These are phyloP conservation scores for Erebia palarica DNA, from an alignment of 2,888 invertebrate species.

Conservation along the genomic window DNA sequence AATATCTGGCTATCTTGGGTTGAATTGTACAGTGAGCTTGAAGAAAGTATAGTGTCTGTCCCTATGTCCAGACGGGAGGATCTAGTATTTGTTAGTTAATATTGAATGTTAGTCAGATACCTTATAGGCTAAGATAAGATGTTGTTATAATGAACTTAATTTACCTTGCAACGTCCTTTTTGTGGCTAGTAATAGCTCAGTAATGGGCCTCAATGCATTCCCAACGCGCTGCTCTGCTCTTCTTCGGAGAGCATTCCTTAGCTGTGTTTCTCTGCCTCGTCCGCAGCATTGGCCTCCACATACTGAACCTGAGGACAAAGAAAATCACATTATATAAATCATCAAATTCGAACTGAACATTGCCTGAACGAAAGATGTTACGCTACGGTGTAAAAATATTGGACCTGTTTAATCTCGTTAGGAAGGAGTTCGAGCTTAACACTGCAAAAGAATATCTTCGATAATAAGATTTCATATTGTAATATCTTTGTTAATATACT, in stretches of 20 bases:
- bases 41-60: neutral
- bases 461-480: slow-evolving; percentile 16
- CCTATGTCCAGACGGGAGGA: neutral
- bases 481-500: neutral
- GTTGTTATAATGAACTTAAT: neutral
- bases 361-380: neutral
- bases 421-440: neutral
- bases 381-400: slow-evolving; percentile 8
- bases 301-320: slow-evolving; percentile 74
- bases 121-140: neutral
- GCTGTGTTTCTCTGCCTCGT: slow-evolving; percentile 80
- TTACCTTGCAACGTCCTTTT: slow-evolving; percentile 88
- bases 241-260: slow-evolving; percentile 82
- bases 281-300: slow-evolving; percentile 88
- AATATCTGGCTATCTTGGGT: neutral
- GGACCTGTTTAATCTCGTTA: slow-evolving; percentile 3
- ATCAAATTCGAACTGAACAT: neutral
- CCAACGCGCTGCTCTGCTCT: slow-evolving; percentile 87
- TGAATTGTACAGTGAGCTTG: neutral
- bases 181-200: slow-evolving; percentile 88
- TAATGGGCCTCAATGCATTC: slow-evolving; percentile 87
- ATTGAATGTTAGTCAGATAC: neutral
- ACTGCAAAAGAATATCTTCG: neutral
- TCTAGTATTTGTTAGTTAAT: neutral
- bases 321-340: neutral